Evolutionary conservation across 2,888 invertebrate genomes (phyloP).

Genomic region (Rotaria macrura): DNA sequence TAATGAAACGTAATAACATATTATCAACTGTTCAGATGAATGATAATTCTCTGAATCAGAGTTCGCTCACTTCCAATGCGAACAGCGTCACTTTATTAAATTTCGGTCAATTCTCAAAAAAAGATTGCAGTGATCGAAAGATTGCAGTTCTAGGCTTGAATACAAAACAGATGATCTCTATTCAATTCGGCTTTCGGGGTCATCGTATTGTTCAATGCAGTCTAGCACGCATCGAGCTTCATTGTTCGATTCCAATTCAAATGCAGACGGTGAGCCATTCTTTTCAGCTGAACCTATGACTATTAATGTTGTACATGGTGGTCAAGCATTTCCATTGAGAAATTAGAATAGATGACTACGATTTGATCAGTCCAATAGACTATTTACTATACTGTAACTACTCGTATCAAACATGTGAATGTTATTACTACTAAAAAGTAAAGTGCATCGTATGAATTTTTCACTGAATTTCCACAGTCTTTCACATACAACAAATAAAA

Average conservation of each 20-base stretch:
- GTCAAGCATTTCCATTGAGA: neutral
- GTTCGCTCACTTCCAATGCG: no score
- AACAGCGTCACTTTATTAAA: no score
- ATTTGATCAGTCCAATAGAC: no score
- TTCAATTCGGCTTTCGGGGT: neutral
- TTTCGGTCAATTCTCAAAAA: neutral
- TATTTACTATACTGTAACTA: no score
- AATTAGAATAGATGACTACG: neutral
- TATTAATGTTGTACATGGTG: neutral
- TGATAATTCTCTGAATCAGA: no score
- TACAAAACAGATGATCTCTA: neutral
- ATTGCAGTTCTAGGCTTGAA: neutral
- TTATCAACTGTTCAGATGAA: no score
- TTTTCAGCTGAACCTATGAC: neutral
- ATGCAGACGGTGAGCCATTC: neutral
- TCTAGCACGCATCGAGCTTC: neutral
- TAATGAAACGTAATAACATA: no score
- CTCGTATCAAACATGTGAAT: no score
- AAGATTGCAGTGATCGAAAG: neutral
- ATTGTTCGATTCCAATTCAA: neutral
- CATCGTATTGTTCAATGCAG: neutral
- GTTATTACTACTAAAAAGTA: no score
- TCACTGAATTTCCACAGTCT: no score
- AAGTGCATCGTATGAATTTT: no score
- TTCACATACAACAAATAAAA: no score